Conservation (phyloP, 2,797 vertebrate genomes). For the Pogoniulus pusillus region DNA sequence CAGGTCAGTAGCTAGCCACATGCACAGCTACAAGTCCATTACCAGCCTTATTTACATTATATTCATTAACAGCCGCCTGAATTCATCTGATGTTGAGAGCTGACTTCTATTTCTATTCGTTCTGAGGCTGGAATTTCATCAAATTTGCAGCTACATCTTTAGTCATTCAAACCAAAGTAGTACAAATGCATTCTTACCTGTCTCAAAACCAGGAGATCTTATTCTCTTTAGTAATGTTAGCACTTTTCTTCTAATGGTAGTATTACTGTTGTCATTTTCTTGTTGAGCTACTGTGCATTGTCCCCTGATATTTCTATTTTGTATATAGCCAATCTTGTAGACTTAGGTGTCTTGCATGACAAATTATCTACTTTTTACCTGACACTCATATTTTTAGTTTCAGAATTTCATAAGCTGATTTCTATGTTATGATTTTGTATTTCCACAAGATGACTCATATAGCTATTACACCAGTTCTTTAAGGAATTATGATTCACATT, state of each 20-base stretch:
- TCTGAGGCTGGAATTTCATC: not conserved
- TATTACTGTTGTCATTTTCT: not conserved
- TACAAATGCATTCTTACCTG: not conserved
- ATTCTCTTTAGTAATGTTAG: not conserved
- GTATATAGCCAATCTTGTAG: not conserved
- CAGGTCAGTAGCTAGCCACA: not conserved
- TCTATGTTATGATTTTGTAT: not conserved
- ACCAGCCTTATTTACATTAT: not conserved
- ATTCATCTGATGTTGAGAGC: not conserved
- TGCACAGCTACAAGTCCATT: not conserved
- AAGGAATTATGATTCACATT: conserved; percentile 39
- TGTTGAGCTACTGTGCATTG: not conserved
- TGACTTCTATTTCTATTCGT: not conserved
- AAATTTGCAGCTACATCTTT: not conserved
- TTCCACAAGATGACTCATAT: not conserved
- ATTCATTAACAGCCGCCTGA: not conserved
- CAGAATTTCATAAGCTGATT: not conserved
- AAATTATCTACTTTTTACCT: not conserved
- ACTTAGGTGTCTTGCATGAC: not conserved
- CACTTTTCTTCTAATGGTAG: not conserved
- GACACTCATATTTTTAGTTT: not conserved
- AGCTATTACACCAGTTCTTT: conserved; percentile 18
- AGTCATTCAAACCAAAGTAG: not conserved
- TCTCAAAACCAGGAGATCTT: not conserved
- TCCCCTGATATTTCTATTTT: not conserved